Conservation (phyloP, 2,113 vertebrate genomes). For the Peromyscus californicus region DNA sequence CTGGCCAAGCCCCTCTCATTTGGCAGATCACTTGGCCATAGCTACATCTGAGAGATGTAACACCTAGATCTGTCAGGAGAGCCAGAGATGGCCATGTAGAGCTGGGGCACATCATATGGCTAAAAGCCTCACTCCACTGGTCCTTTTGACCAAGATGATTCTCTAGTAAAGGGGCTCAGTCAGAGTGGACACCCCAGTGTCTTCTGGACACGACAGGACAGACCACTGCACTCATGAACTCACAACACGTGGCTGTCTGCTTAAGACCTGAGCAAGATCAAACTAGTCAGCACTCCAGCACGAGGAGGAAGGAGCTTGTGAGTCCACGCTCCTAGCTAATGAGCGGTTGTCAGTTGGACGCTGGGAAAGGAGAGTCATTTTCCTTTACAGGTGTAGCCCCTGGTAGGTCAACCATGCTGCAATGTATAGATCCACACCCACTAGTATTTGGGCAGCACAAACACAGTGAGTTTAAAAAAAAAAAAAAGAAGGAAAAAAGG, state of each 20-base stretch:
- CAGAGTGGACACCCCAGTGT: neutral
- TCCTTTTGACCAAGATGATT: neutral
- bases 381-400: neutral
- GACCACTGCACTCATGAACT: neutral
- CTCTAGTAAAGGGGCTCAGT: neutral
- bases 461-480: neutral
- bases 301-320: neutral
- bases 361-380: neutral
- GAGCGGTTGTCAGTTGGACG: neutral
- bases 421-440: neutral
- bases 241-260: neutral
- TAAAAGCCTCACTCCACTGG: no score
- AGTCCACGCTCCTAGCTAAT: neutral
- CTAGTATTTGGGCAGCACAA: neutral
- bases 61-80: neutral
- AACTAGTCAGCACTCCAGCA: neutral
- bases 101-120: no score
- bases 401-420: neutral
- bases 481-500: neutral
- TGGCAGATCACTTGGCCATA: neutral
- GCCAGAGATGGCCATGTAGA: no score
- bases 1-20: neutral
- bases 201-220: neutral
- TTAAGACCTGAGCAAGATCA: neutral
- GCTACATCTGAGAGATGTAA: no score